phyloP scores from a whole-genome alignment of 2,797 vertebrate species.

The Hapalemur alaotrensis region DNA sequence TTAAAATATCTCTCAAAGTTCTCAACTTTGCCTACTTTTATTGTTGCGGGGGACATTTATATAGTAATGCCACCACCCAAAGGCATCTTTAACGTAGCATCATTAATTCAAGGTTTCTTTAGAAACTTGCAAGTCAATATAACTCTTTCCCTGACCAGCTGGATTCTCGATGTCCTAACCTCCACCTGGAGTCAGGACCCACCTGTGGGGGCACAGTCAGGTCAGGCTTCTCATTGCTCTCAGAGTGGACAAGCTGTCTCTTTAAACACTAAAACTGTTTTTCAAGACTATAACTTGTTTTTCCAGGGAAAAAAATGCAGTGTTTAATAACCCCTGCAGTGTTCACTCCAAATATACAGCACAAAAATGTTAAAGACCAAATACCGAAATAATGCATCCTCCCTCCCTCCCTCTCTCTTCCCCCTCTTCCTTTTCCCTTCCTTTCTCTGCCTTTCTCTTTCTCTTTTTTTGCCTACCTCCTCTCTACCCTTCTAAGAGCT shows the following conservation, averaged over 20 bases:
- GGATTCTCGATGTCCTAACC: not conserved
- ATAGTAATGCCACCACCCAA: not conserved
- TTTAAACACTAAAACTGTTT: not conserved
- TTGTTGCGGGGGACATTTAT: not conserved
- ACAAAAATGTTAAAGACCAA: constrained; percentile 10
- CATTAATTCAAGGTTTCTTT: not conserved
- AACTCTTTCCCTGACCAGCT: not conserved
- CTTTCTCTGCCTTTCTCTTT: not conserved
- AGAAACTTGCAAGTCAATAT: not conserved
- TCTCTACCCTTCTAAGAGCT: not conserved
- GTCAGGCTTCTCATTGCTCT: not conserved
- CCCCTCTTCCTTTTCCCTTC: not conserved
- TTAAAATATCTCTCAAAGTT: not conserved
- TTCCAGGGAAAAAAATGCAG: not conserved
- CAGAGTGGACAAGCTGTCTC: not conserved
- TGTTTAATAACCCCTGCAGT: not conserved
- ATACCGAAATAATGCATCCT: not conserved
- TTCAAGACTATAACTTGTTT: not conserved
- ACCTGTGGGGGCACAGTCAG: not conserved
- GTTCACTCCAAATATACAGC: not conserved
- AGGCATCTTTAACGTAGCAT: not conserved
- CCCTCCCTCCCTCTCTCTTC: not conserved
- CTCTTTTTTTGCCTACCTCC: not conserved
- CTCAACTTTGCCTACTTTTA: not conserved
- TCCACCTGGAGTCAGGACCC: not conserved